phyloP scores from a whole-genome alignment of 2,888 invertebrate species.

The Eupithecia subfuscata region DNA sequence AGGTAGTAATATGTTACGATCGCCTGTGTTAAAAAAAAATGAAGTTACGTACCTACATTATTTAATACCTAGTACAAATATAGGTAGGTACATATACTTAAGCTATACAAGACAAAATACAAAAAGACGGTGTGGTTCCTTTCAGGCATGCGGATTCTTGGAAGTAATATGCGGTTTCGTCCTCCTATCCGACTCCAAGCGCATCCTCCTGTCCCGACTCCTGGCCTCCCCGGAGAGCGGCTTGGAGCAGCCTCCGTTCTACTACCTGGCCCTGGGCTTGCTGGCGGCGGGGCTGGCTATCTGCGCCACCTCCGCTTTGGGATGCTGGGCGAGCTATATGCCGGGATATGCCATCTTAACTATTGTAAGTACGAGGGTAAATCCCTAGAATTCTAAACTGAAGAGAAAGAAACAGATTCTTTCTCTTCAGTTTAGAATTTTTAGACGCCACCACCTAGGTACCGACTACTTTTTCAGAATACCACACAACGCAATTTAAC shows the following conservation, averaged over 20 bases:
- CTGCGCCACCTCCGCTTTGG: constrained; percentile 88
- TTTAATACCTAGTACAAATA: too few relatives aligned
- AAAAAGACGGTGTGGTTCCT: too few relatives aligned
- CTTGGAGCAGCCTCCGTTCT: constrained; percentile 89
- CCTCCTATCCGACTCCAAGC: constrained; percentile 88
- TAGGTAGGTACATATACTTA: too few relatives aligned
- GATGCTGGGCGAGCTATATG: constrained; percentile 92
- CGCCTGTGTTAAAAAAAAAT: too few relatives aligned
- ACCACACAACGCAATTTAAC: background rate
- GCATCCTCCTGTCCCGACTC: constrained; percentile 88
- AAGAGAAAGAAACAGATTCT: too few relatives aligned
- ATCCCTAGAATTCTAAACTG: background rate
- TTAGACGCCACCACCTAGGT: background rate
- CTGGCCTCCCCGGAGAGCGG: constrained; percentile 85
- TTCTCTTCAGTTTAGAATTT: background rate
- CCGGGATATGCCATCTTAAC: constrained; percentile 89
- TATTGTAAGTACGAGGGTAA: constrained; percentile 77
- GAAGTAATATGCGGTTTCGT: constrained; percentile 89
- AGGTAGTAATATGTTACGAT: too few relatives aligned
- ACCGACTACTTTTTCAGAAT: background rate
- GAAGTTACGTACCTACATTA: too few relatives aligned
- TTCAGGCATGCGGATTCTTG: constrained; percentile 88
- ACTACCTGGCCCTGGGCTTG: constrained; percentile 89
- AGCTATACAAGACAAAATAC: too few relatives aligned
- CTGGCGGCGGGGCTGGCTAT: constrained; percentile 88